phyloP scores from a whole-genome alignment of 2,888 invertebrate species.

The Hecatera dysodea region DNA sequence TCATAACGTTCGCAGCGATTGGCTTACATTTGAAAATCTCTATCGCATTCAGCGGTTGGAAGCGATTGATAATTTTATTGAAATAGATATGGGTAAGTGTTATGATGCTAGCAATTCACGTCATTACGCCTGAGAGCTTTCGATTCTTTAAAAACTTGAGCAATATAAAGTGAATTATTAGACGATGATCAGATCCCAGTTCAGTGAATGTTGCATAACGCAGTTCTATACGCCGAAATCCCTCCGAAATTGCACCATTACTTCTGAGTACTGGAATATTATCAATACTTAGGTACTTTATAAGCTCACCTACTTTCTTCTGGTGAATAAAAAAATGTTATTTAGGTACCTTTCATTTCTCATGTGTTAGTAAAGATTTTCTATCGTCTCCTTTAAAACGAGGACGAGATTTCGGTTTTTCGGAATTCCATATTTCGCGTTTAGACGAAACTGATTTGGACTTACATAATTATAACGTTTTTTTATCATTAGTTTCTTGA shows the following conservation, averaged over 20 bases:
- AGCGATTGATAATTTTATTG: slow-evolving; percentile 49
- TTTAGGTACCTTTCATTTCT: neutral
- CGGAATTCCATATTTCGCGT: too few relatives aligned
- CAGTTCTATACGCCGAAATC: slow-evolving; percentile 9
- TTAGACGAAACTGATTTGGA: too few relatives aligned
- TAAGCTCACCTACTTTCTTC: neutral
- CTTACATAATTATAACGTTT: too few relatives aligned
- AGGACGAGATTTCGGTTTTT: neutral
- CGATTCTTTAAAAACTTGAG: slow-evolving; percentile 28
- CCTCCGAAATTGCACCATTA: slow-evolving; percentile 14
- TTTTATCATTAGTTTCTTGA: too few relatives aligned
- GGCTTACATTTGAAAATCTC: slow-evolving; percentile 36
- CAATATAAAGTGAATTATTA: slow-evolving; percentile 15
- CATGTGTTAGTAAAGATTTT: neutral
- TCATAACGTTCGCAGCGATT: slow-evolving; percentile 32
- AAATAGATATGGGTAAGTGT: slow-evolving; percentile 31
- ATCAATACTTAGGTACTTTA: neutral
- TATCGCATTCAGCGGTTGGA: slow-evolving; percentile 28
- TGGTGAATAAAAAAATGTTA: neutral
- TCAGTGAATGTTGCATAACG: slow-evolving; percentile 14
- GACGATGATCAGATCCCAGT: slow-evolving; percentile 17
- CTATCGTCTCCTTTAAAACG: neutral
- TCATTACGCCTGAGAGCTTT: slow-evolving; percentile 4
- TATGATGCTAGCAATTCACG: slow-evolving; percentile 24
- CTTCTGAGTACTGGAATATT: neutral